Conservation (phyloP, 2,888 invertebrate genomes). For the Ariolimax columbianus region DNA sequence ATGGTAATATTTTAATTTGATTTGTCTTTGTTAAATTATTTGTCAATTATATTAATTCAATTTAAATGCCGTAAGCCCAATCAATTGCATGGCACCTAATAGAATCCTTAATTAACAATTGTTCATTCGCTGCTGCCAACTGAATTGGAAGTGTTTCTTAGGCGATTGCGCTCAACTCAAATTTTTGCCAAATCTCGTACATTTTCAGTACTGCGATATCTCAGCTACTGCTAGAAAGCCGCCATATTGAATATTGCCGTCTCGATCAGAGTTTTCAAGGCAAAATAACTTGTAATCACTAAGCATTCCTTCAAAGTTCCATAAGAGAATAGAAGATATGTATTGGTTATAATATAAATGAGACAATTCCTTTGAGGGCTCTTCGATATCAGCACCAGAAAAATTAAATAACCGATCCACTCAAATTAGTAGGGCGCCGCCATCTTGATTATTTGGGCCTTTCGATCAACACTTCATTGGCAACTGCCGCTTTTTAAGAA, state of each 20-base stretch:
- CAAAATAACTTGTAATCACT: neutral
- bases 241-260: conserved; percentile 47
- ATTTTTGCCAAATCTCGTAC: conserved; percentile 18
- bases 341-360: neutral
- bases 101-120: no score
- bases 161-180: conserved; percentile 16
- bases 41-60: no score
- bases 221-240: conserved; percentile 36
- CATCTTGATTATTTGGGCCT: conserved; percentile 59
- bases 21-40: no score
- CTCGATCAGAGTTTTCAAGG: conserved; percentile 29
- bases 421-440: conserved; percentile 62
- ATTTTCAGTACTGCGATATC: conserved; percentile 16
- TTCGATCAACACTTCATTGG: conserved; percentile 2
- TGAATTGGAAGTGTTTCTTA: no score
- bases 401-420: neutral
- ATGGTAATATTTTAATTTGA: no score
- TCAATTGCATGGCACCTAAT: no score
- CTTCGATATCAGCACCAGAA: no score
- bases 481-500: conserved; percentile 34
- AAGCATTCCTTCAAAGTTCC: neutral
- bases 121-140: no score
- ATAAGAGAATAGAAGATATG: neutral
- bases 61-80: no score
- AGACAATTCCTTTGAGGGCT: no score